Base-by-base conservation (phyloP, 2,797 vertebrate genomes). In the Vultur gryphus region DNA sequence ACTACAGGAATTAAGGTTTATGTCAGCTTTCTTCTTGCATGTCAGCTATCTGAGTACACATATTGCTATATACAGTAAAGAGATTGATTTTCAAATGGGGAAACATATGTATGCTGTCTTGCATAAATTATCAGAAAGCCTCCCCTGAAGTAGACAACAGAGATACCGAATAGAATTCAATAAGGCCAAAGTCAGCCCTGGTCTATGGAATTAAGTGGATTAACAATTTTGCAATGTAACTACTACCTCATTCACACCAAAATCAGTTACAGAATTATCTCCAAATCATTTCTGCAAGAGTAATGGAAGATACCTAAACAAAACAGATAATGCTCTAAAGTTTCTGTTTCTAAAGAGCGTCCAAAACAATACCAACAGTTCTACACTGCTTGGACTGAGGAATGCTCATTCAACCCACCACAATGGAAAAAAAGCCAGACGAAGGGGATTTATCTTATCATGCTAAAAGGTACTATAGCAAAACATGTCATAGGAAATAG, bases 391-490 rank as follows among this genome's bases (percentile, higher is more conserved):
- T 54, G 55, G 59, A 18, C 62, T 23, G 23, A 58, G 31, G 14
- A 64, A 73, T 0, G 0, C 17, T 81, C 5, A 10, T 54, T 79
- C 2, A 25, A 44, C 37, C 18, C 35, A 52, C 16, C 13, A 37
- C 23, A 35, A 33, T 6, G 10, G 61, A 9, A 37, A 43, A 81
- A 76, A 7, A n/a, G n/a, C 2, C 25, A 57, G 43, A 57, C 1
- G 3, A 73, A 58, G 26, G 39, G 9, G 5, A 70, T 54, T 20
- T 24, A 4, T 39, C 16, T 9, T 28, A 37, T 11, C 31, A 10
- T 24, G 19, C 21, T 58, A 15, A 37, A 33, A 75, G 18, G 39
- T 59, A 31, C 31, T 46, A 16, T 2, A 61, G 57, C 58, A 71
- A 71, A 75, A 25, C 33, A 17, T 23, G 23, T 70, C 11, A 24